Conservation (phyloP, 2,113 vertebrate species). For the Malaclemys terrapin region DNA sequence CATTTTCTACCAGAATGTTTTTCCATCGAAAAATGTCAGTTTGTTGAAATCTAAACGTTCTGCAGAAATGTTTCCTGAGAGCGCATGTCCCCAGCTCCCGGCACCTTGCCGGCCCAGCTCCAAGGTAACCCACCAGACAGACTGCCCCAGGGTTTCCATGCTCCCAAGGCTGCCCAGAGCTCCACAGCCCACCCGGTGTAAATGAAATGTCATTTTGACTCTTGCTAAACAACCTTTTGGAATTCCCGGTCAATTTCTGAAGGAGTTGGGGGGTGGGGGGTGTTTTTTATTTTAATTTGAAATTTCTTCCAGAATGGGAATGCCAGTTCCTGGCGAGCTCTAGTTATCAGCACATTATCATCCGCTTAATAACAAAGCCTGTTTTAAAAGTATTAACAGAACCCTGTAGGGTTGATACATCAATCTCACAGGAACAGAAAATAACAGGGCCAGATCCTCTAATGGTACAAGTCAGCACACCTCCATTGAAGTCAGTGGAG, state of each 20-base stretch:
- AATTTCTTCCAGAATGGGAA: neutral
- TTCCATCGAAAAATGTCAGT: neutral
- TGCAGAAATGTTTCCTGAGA: neutral
- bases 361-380: neutral
- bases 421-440: neutral
- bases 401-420: fast-evolving
- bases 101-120: neutral
- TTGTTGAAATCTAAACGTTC: neutral
- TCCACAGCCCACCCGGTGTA: neutral
- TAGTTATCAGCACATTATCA: neutral
- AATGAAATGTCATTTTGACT: neutral
- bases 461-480: neutral
- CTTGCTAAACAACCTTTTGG: neutral
- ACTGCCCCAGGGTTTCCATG: neutral
- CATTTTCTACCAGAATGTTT: neutral
- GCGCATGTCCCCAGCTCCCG: neutral
- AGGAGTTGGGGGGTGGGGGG: neutral
- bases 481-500: neutral
- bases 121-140: neutral
- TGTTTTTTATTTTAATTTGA: neutral
- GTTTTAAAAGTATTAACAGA: neutral
- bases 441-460: neutral
- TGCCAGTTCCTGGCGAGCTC: neutral
- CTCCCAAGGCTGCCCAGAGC: neutral
- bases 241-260: neutral